Evolutionary conservation across 2,888 invertebrate genomes (phyloP).

Genomic region (Mactromeris polynyma): DNA sequence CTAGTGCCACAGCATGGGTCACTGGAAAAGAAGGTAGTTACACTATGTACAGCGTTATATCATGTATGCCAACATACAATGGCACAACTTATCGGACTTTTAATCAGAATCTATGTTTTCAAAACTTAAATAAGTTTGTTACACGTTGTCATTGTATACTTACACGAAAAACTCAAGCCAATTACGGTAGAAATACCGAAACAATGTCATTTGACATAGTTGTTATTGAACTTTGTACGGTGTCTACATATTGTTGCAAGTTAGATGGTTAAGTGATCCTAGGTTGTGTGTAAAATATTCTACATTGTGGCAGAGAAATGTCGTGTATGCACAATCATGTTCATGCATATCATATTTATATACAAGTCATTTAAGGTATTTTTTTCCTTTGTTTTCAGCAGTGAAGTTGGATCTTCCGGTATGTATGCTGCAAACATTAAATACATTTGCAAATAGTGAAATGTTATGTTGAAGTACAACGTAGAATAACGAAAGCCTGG

Average conservation of each 20-base stretch:
- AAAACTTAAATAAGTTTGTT: too few species aligned
- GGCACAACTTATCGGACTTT: too few species aligned
- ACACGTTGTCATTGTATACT: too few species aligned
- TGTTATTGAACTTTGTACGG: too few species aligned
- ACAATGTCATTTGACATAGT: not conserved
- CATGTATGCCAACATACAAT: too few species aligned
- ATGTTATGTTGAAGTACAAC: not conserved
- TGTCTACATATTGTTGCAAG: not conserved
- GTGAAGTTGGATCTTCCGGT: slow-evolving; percentile 48
- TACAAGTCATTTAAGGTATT: not conserved
- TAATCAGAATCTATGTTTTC: too few species aligned
- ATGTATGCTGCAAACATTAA: slow-evolving; percentile 31
- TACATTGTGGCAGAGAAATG: not conserved
- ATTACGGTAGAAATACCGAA: not conserved
- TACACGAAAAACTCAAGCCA: not conserved
- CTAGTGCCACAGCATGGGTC: slow-evolving; percentile 22
- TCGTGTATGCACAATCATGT: not conserved
- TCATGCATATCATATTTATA: not conserved
- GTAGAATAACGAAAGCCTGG: too few species aligned
- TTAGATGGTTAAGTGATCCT: too few species aligned
- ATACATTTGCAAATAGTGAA: not conserved
- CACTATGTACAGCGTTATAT: not conserved
- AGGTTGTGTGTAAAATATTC: too few species aligned
- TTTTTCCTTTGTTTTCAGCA: slow-evolving; percentile 38
- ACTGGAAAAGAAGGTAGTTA: slow-evolving; percentile 29